Percentiles rank a stretch among this genome's conserved stretches.
Evolutionary conservation across 2,888 invertebrate species (phyloP).

Genomic region (Meta bourneti): DNA sequence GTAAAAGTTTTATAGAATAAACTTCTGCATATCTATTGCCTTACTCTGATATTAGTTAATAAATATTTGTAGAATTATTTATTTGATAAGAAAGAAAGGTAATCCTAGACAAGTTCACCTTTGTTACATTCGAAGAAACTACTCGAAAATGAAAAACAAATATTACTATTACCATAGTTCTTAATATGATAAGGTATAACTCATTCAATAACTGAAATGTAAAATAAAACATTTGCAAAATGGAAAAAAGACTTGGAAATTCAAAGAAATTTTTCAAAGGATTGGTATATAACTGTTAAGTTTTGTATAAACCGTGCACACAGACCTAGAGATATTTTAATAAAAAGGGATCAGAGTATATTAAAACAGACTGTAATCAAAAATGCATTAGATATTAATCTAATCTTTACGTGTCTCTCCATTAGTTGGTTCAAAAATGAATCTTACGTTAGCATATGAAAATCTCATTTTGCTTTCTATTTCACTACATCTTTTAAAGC

Average conservation of each 20-base stretch:
- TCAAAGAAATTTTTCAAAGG: not conserved
- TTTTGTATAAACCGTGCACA: not conserved
- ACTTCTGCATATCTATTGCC: no score
- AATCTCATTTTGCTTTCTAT: slow-evolving; percentile 3
- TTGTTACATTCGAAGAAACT: no score
- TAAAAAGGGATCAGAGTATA: not conserved
- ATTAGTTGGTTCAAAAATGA: not conserved
- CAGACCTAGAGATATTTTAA: not conserved
- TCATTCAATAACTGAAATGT: no score
- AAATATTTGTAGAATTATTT: no score
- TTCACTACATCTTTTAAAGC: not conserved
- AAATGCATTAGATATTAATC: slow-evolving; percentile 40
- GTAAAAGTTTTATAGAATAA: no score
- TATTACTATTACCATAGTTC: no score
- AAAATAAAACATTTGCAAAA: no score
- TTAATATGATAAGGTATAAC: no score
- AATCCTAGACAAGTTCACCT: no score
- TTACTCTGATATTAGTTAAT: no score
- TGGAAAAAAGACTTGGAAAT: not conserved
- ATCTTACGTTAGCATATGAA: slow-evolving; percentile 19
- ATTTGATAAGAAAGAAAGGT: no score
- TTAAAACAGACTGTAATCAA: slow-evolving; percentile 12
- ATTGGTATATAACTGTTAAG: not conserved
- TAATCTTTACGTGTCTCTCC: not conserved
- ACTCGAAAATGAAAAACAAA: no score